These are phyloP conservation scores for silkworm (Bombyx mori) DNA, from an alignment of 1,140 invertebrate genomes.

Conservation along the genomic window ASM3026992v2 NC_085111.1:4579001-4579500, in stretches of 20 bases:
- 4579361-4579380: constrained; percentile 31
- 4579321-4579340: neutral
- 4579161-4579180: too few species aligned
- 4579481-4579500: neutral
- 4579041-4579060: constrained; percentile 70
- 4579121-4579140: too few species aligned
- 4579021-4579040: constrained; percentile 66
- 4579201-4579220: too few species aligned
- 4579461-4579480: neutral
- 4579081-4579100: constrained; percentile 46
- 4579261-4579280: too few species aligned
- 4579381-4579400: constrained; percentile 42
- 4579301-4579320: constrained; percentile 10
- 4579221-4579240: too few species aligned
- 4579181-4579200: too few species aligned
- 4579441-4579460: constrained; percentile 25
- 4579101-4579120: constrained; percentile 4
- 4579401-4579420: constrained; percentile 68
- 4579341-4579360: constrained; percentile 30
- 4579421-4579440: constrained; percentile 42
- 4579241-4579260: too few species aligned
- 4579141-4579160: too few species aligned
- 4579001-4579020: constrained; percentile 47
- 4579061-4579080: constrained; percentile 68
- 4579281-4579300: constrained; percentile 5